Percentiles rank a stretch among this genome's conserved stretches.
phyloP scores from a whole-genome alignment of 1,140 invertebrate species.

The Drosophila leontia region DNA sequence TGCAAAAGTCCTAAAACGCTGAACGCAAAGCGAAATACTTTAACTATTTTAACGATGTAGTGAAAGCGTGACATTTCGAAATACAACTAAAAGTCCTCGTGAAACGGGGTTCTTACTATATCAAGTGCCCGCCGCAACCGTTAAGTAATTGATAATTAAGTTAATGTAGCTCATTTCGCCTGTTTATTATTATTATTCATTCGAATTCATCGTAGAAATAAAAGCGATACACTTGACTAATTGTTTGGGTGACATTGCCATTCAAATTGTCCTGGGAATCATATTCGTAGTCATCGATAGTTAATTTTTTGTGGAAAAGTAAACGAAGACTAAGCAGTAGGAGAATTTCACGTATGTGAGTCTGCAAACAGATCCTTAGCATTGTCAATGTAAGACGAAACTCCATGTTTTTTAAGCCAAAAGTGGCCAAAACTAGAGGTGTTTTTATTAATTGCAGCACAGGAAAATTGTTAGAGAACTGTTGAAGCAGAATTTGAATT shows the following conservation, averaged over 20 bases:
- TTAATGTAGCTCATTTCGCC: conserved; percentile 28
- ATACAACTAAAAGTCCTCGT: conserved; percentile 18
- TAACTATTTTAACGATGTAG: conserved; percentile 28
- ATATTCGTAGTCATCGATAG: conserved; percentile 21
- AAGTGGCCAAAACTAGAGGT: conserved; percentile 1
- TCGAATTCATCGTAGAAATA: conserved; percentile 59
- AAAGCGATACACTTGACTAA: conserved; percentile 65
- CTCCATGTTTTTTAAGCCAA: conserved; percentile 2
- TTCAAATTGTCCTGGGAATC: conserved; percentile 41
- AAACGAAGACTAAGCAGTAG: conserved; percentile 19
- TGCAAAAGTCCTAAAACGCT: conserved; percentile 37
- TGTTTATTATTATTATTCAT: conserved; percentile 54
- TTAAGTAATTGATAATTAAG: conserved; percentile 16
- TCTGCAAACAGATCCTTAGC: conserved; percentile 10
- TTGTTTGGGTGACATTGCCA: conserved; percentile 59
- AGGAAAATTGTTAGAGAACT: conserved; percentile 40
- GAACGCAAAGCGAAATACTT: conserved; percentile 29
- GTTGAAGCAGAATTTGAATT: neutral
- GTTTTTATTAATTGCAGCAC: conserved; percentile 15
- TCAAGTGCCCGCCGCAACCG: neutral
- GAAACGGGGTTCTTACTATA: neutral
- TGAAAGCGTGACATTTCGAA: conserved; percentile 41
- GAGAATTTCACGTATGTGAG: conserved; percentile 19
- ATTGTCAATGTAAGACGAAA: conserved; percentile 17
- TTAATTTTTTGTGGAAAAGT: conserved; percentile 10